phyloP scores from a whole-genome alignment of 2,113 vertebrate species.

The Protomyctophum bolini region DNA sequence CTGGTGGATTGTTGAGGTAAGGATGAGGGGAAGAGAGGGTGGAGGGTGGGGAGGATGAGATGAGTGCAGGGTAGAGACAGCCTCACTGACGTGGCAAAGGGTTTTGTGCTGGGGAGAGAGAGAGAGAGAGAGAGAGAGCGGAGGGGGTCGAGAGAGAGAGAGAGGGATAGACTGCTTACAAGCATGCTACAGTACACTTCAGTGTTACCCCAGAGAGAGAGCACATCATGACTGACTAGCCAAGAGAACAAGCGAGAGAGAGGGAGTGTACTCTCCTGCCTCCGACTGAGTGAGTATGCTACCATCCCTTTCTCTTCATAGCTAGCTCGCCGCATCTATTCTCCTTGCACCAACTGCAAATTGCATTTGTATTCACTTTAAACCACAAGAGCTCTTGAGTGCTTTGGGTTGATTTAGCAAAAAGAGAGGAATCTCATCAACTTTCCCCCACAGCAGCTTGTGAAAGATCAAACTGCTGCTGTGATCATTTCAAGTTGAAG shows the following conservation, averaged over 20 bases:
- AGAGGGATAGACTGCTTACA: conserved; percentile 67
- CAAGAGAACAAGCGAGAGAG: conserved; percentile 53
- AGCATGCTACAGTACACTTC: conserved; percentile 76
- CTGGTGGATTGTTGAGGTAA: conserved; percentile 36
- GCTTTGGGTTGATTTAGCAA: conserved; percentile 8
- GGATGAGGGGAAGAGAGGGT: conserved; percentile 47
- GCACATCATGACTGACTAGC: conserved; percentile 78
- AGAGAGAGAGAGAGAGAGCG: conserved; percentile 49
- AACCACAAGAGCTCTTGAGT: neutral
- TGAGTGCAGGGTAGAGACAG: conserved; percentile 38
- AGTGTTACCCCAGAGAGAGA: conserved; percentile 74
- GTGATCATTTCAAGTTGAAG: conserved; percentile 33
- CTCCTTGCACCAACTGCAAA: conserved; percentile 21
- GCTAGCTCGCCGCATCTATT: conserved; percentile 28
- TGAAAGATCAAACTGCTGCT: neutral
- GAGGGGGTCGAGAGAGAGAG: conserved; percentile 59
- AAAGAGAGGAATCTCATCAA: neutral
- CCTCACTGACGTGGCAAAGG: conserved; percentile 68
- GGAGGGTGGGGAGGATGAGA: conserved; percentile 31
- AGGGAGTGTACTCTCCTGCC: conserved; percentile 72
- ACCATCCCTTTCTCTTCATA: conserved; percentile 20
- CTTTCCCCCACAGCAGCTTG: conserved; percentile 1
- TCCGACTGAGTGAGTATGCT: conserved; percentile 79
- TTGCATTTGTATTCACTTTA: neutral
- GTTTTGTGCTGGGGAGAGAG: conserved; percentile 51